These are phyloP conservation scores for Lanius collurio DNA, from an alignment of 2,113 vertebrate species.

Conservation along the genomic window DNA sequence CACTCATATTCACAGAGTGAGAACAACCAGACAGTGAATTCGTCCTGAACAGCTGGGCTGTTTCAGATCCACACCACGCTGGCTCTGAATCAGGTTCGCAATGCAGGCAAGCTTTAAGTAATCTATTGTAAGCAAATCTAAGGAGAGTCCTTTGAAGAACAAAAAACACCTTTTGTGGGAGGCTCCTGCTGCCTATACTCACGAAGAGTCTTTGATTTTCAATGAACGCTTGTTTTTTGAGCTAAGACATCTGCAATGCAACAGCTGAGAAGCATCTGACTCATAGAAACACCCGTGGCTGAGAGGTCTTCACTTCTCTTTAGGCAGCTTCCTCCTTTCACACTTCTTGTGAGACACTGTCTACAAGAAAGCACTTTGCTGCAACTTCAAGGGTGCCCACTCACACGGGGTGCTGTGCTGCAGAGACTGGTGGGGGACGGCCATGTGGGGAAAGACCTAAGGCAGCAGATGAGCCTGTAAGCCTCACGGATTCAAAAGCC, in stretches of 20 bases:
- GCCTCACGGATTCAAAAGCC: accelerated
- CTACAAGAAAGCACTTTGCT: not conserved
- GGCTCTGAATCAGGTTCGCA: not conserved
- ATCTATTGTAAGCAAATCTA: constrained; percentile 12
- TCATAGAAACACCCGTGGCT: not conserved
- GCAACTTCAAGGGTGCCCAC: not conserved
- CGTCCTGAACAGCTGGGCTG: not conserved
- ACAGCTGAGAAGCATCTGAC: constrained; percentile 30
- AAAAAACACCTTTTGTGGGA: constrained; percentile 17
- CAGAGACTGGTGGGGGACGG: not conserved
- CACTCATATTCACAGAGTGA: not conserved
- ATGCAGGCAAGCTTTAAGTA: not conserved
- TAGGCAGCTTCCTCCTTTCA: not conserved
- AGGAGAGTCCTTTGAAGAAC: constrained; percentile 24
- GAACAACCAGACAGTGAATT: not conserved
- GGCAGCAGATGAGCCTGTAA: not conserved
- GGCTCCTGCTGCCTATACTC: not conserved
- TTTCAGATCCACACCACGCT: not conserved
- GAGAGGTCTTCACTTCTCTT: constrained; percentile 32
- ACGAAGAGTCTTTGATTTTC: not conserved
- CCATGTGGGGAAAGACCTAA: not conserved
- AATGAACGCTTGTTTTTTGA: not conserved
- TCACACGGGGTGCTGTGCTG: not conserved
- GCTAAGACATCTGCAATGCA: constrained; percentile 15
- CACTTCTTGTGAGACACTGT: not conserved